Conservation (phyloP, 1,140 invertebrate genomes). For the Phocides pigmalion region DNA sequence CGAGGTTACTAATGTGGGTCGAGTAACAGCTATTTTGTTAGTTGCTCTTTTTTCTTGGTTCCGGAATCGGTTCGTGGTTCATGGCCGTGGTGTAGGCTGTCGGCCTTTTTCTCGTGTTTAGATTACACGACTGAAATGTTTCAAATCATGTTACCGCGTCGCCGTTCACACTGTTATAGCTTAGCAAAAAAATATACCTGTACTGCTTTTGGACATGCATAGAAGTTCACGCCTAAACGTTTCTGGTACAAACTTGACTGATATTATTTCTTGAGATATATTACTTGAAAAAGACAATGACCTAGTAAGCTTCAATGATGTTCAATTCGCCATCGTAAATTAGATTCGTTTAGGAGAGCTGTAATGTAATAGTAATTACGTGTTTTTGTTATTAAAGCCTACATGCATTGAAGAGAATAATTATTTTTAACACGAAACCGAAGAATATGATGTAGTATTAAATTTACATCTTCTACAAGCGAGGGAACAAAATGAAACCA, state of each 20-base stretch:
- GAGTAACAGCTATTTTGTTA: constrained; percentile 78
- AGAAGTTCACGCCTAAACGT: no score
- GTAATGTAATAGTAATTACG: background rate
- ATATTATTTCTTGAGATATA: background rate
- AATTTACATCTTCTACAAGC: background rate
- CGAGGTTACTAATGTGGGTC: constrained; percentile 78
- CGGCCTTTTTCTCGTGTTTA: constrained; percentile 32
- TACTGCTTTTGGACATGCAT: no score
- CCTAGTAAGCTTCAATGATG: background rate
- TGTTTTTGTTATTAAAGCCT: background rate
- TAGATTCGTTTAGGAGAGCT: background rate
- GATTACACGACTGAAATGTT: background rate
- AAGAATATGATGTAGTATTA: background rate
- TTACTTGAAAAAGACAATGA: background rate
- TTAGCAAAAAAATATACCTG: constrained; percentile 1
- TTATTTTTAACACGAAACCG: background rate
- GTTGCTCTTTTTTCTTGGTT: constrained; percentile 65
- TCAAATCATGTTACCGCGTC: background rate
- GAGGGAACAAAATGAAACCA: constrained; percentile 8
- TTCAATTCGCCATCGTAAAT: background rate
- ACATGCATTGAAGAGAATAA: background rate
- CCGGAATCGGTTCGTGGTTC: constrained; percentile 47
- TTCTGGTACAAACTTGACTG: background rate
- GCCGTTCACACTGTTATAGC: background rate
- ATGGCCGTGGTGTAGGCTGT: constrained; percentile 57